These are phyloP conservation scores for Tetraodon nigroviridis DNA, from an alignment of 2,113 vertebrate genomes.

Conservation along the genomic window DNA sequence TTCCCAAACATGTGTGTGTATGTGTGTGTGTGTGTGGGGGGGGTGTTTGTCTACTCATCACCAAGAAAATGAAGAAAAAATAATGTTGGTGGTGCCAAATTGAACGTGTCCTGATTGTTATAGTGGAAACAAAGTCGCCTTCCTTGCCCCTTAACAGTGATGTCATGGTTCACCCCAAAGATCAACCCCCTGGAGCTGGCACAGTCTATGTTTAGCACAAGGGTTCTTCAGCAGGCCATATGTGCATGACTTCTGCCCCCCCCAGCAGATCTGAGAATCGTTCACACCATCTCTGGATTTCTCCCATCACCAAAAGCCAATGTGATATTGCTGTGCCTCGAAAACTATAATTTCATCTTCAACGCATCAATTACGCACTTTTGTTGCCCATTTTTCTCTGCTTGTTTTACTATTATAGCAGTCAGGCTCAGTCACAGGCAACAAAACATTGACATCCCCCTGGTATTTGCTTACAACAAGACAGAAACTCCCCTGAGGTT, in stretches of 20 bases:
- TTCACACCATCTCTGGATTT: neutral
- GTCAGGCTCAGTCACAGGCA: slow-evolving; percentile 18
- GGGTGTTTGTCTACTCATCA: too few species aligned
- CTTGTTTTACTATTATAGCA: slow-evolving; percentile 23
- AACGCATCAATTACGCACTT: slow-evolving; percentile 27
- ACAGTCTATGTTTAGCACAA: slow-evolving; percentile 28
- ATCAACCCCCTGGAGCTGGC: slow-evolving; percentile 10
- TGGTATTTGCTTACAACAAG: slow-evolving; percentile 56
- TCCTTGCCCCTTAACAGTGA: neutral
- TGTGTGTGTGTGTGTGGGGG: neutral
- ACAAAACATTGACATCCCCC: slow-evolving; percentile 59
- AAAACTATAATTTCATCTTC: slow-evolving; percentile 32
- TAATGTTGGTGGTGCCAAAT: neutral
- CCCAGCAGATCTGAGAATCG: neutral
- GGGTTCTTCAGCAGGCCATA: slow-evolving; percentile 19
- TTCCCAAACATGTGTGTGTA: too few species aligned
- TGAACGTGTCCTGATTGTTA: neutral
- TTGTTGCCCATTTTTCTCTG: slow-evolving; percentile 28
- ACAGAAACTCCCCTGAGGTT: slow-evolving; percentile 48
- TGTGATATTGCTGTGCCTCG: slow-evolving; percentile 35
- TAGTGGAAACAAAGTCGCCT: neutral
- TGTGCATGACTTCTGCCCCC: slow-evolving; percentile 11
- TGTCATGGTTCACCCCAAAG: slow-evolving; percentile 19
- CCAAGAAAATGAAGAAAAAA: neutral
- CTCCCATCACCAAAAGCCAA: neutral